Evolutionary conservation across 2,888 invertebrate genomes (phyloP).

Genomic region (Blastobasis lacticolella): DNA sequence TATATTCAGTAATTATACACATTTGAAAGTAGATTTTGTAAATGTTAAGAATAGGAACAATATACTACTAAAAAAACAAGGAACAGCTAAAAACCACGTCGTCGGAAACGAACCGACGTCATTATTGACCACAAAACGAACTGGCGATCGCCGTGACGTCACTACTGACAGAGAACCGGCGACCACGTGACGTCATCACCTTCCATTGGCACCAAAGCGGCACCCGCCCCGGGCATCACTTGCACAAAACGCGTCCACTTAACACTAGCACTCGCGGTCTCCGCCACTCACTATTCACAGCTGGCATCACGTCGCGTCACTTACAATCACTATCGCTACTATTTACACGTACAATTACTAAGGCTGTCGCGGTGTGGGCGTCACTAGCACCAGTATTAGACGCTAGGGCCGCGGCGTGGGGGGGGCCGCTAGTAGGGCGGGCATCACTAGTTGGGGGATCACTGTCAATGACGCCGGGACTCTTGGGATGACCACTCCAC

Average conservation of each 20-base stretch:
- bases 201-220: not conserved
- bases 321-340: constrained; percentile 25
- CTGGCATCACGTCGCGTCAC: constrained; percentile 23
- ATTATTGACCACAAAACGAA: too few relatives aligned
- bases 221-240: constrained; percentile 37
- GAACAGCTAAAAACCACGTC: too few relatives aligned
- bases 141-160: too few relatives aligned
- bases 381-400: constrained; percentile 26
- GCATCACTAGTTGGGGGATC: constrained; percentile 76
- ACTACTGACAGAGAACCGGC: too few relatives aligned
- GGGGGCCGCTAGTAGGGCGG: constrained; percentile 11
- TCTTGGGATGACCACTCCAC: constrained; percentile 78
- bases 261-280: constrained; percentile 27
- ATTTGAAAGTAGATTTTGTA: too few relatives aligned
- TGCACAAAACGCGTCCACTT: constrained; percentile 38
- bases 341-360: constrained; percentile 65
- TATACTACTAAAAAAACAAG: too few relatives aligned
- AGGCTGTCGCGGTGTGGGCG: constrained; percentile 53
- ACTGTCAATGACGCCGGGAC: constrained; percentile 88
- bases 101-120: too few relatives aligned
- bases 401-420: constrained; percentile 10
- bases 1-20: too few relatives aligned
- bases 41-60: too few relatives aligned
- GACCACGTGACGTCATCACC: too few relatives aligned
- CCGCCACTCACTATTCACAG: constrained; percentile 50